Evolutionary conservation across 2,888 invertebrate genomes (phyloP).

Genomic region (Microctonus hyperodae): DNA sequence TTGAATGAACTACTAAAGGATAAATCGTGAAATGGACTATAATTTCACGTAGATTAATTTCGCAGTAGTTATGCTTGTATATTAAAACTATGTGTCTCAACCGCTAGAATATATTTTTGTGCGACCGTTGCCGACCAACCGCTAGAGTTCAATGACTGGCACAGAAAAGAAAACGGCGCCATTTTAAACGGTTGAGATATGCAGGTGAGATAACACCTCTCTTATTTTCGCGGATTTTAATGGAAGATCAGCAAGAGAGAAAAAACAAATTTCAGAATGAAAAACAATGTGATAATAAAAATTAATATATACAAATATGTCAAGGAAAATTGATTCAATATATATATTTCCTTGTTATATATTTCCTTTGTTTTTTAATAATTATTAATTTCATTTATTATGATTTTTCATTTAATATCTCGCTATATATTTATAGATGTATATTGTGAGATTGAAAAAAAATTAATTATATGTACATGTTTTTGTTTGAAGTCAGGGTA

Average conservation of each 20-base stretch:
- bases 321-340: too few relatives aligned
- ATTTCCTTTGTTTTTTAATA: too few relatives aligned
- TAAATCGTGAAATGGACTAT: too few relatives aligned
- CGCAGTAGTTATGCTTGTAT: not conserved
- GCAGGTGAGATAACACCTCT: conserved; percentile 43
- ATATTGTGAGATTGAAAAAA: too few relatives aligned
- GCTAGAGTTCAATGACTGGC: conserved; percentile 58
- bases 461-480: not conserved
- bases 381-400: too few relatives aligned
- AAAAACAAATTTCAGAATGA: not conserved
- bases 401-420: too few relatives aligned
- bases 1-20: too few relatives aligned
- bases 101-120: conserved; percentile 42
- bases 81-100: conserved; percentile 1
- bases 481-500: not conserved
- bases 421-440: too few relatives aligned
- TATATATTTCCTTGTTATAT: too few relatives aligned
- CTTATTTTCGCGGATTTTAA: not conserved
- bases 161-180: conserved; percentile 58
- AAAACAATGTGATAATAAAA: too few relatives aligned
- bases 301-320: too few relatives aligned
- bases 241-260: not conserved
- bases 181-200: conserved; percentile 50
- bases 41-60: too few relatives aligned
- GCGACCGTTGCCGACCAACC: conserved; percentile 36